These are phyloP conservation scores for Abrostola triplasia DNA, from an alignment of 2,888 invertebrate species.

Conservation along the genomic window DNA sequence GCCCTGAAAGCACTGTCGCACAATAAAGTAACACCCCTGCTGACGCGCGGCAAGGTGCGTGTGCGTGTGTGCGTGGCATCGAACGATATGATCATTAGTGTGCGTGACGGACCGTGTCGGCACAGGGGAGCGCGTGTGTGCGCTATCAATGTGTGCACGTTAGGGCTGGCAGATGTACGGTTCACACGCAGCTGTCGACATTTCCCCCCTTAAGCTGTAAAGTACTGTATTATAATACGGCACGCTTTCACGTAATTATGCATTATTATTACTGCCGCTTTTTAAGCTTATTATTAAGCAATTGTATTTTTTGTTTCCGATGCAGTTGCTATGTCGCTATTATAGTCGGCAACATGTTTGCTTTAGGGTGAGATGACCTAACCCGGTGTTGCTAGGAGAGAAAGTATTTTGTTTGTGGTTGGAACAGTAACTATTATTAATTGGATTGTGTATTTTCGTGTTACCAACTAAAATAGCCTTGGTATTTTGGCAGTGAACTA, in stretches of 20 bases:
- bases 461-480: neutral
- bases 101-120: slow-evolving; percentile 49
- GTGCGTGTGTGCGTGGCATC: slow-evolving; percentile 50
- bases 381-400: slow-evolving; percentile 18
- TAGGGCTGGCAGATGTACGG: slow-evolving; percentile 82
- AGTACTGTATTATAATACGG: slow-evolving; percentile 77
- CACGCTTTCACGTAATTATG: slow-evolving; percentile 87
- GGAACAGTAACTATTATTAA: slow-evolving; percentile 8
- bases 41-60: slow-evolving; percentile 64
- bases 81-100: slow-evolving; percentile 45
- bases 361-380: slow-evolving; percentile 31
- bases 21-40: slow-evolving; percentile 78
- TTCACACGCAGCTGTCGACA: slow-evolving; percentile 82
- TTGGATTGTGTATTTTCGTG: slow-evolving; percentile 1
- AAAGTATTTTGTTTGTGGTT: slow-evolving; percentile 23
- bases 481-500: neutral
- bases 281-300: slow-evolving; percentile 74
- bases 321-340: slow-evolving; percentile 74
- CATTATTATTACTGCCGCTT: slow-evolving; percentile 81
- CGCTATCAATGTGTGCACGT: slow-evolving; percentile 61
- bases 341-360: slow-evolving; percentile 20
- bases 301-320: slow-evolving; percentile 75
- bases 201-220: slow-evolving; percentile 71
- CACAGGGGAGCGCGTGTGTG: slow-evolving; percentile 57
- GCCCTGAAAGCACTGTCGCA: slow-evolving; percentile 70